Conservation (phyloP, 2,888 invertebrate genomes). For the Sylvicola cinctus region DNA sequence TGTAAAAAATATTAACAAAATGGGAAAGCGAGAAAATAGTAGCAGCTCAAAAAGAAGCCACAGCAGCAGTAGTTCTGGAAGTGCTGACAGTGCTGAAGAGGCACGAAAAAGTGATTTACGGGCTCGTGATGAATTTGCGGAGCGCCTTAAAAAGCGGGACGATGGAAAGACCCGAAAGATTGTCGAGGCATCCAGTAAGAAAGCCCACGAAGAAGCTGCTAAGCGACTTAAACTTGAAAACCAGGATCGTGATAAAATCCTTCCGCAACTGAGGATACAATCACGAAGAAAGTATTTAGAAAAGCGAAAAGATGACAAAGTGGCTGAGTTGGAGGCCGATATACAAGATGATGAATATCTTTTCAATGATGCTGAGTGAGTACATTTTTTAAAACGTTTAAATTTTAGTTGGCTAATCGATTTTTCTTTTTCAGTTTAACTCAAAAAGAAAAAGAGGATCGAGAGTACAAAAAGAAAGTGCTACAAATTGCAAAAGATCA, state of each 20-base stretch:
- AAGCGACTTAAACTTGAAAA: conserved; percentile 74
- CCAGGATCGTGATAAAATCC: conserved; percentile 63
- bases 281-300: conserved; percentile 86
- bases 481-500: conserved; percentile 85
- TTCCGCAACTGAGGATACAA: conserved; percentile 74
- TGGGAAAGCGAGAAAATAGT: no score
- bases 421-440: conserved; percentile 44
- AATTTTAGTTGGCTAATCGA: background rate
- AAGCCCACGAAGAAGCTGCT: conserved; percentile 70
- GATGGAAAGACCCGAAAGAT: conserved; percentile 71
- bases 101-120: conserved; percentile 62
- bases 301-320: conserved; percentile 91
- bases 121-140: conserved; percentile 88
- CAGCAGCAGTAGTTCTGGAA: conserved; percentile 16
- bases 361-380: conserved; percentile 73
- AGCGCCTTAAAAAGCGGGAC: conserved; percentile 71
- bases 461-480: conserved; percentile 79
- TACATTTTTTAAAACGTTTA: conserved; percentile 9
- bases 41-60: no score
- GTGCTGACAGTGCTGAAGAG: conserved; percentile 55
- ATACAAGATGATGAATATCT: conserved; percentile 91
- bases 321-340: conserved; percentile 84
- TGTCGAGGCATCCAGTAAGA: conserved; percentile 39
- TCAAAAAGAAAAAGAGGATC: conserved; percentile 60
- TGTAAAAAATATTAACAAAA: no score